A percentile compares a stretch with the other conserved stretches of the same genome.
Evolutionary conservation across 2,797 vertebrate genomes (phyloP).

Genomic region (Craterocephalus amniculus): DNA sequence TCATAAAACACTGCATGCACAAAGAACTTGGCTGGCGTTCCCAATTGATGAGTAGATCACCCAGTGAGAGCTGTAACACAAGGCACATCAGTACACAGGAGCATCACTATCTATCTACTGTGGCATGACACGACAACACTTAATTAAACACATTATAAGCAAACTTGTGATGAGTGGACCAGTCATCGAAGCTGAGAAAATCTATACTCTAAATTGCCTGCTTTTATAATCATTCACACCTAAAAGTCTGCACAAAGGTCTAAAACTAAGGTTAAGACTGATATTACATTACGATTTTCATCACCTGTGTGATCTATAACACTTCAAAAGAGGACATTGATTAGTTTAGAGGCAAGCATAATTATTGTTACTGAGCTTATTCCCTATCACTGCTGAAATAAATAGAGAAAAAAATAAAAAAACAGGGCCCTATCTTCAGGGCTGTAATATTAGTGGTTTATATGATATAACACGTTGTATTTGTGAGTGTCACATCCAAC

Average conservation of each 20-base stretch:
- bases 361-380: not conserved
- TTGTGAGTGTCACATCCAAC: not conserved
- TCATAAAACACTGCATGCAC: conserved; percentile 18
- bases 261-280: not conserved
- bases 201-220: not conserved
- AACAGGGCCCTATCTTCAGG: not conserved
- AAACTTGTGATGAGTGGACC: not conserved
- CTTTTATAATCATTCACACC: not conserved
- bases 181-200: not conserved
- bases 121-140: not conserved
- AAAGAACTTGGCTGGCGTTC: conserved; percentile 23
- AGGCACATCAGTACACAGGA: conserved; percentile 17
- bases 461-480: no score
- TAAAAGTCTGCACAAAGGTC: not conserved
- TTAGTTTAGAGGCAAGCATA: not conserved
- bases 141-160: conserved; percentile 3
- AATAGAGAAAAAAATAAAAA: not conserved
- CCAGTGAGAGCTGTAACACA: conserved; percentile 5
- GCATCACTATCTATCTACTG: not conserved
- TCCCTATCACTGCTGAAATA: not conserved
- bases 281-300: not conserved
- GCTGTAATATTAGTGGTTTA: not conserved
- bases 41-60: conserved; percentile 24
- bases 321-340: not conserved
- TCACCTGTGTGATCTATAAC: not conserved